Base-by-base conservation (phyloP, 2,888 invertebrate species). In the Drosophila parthenogenetica region DNA sequence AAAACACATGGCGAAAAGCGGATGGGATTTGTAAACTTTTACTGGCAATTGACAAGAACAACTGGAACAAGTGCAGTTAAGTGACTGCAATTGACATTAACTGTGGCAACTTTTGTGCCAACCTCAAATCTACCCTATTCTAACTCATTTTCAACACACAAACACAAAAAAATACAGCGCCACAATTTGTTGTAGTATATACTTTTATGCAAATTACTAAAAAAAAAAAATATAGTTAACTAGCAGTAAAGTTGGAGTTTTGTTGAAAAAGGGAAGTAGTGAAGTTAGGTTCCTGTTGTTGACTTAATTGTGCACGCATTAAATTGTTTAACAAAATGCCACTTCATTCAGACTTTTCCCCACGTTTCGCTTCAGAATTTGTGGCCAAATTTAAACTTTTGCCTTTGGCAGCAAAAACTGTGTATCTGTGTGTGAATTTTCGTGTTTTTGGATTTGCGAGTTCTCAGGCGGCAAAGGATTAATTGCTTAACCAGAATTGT, bases 271-370 rank as follows among this genome's bases (percentile, higher is more conserved):
- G 8, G 5, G 29, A 17, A 17, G 16, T n/a, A 50, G 39, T 40
- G 17, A 39, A 48, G 22, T 29, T 43, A 32, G 16, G 48, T 59
- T 54, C 67, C 78, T 85, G 81, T 63, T 77, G 77, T 83, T 84
- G 85, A 83, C 81, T 80, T 83, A 82, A 88, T 83, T 87, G 83
- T 85, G 83, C 78, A 74, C 75, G 80, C 88, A 83, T 80, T 88
- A 80, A 86, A 79, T 83, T 88, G 87, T 80, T 82, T 74, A 83
- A 87, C 77, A 67, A 58, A 79, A 77, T 77, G 57, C 59, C 67
- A 69, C 72, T 83, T 71, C 57, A 66, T 42, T 46, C 66, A 49
- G 54, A 50, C 32, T 29, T 49, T 19, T 32, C 4, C 49, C n/a
- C 10, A 10, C 45, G n/a, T 16, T 16, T 14, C 46, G n/a, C 13